Base-by-base conservation (phyloP, 2,113 vertebrate genomes). In the Coreoperca whiteheadi region DNA sequence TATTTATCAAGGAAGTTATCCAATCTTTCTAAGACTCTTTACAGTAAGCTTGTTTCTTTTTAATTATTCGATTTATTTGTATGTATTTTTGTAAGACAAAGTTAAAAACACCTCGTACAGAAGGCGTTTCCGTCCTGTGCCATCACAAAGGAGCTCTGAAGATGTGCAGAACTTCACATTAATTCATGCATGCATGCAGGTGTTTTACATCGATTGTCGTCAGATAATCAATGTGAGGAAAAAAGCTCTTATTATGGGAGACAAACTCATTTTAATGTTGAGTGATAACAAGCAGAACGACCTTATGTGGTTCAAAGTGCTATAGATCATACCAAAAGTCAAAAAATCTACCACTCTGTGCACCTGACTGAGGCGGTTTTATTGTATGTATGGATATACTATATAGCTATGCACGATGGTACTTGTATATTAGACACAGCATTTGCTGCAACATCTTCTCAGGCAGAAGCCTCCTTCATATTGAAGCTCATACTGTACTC, bases 401-500 rank as follows among this genome's bases (percentile, higher is more conserved):
- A 0, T 5, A n/a, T n/a, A n/a, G n/a, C 23, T 37, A 11, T 25
- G n/a, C 23, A 54, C 8, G 23, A 16, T 51, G 25, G 25, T 73
- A 41, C 61, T 51, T 8, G 11, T 63, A 15, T 51, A 16, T 72
- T 1, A 28, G 37, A 48, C 23, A 23, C 56, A 57, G 23, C 0
- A 46, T 20, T 21, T 64, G 32, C 32, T 84, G 32, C 43, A 25
- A 25, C 21, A 68, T 54, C 32, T 37, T 56, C 61, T 72, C 60
- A 48, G 28, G 12, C 30, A 50, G 32, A 78, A 73, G 50, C 32
- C 56, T 81, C 51, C 69, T 53, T 72, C 32, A 61, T 67, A 46
- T 4, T 54, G 30, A 74, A 46, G 48, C 23, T 23, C 8, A 23
- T n/a, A 32, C 46, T 53, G 51, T 50, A 23, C 1, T 15, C 11